These are phyloP conservation scores for Smutsia gigantea DNA, from an alignment of 2,797 vertebrate species.

Conservation along the genomic window DNA sequence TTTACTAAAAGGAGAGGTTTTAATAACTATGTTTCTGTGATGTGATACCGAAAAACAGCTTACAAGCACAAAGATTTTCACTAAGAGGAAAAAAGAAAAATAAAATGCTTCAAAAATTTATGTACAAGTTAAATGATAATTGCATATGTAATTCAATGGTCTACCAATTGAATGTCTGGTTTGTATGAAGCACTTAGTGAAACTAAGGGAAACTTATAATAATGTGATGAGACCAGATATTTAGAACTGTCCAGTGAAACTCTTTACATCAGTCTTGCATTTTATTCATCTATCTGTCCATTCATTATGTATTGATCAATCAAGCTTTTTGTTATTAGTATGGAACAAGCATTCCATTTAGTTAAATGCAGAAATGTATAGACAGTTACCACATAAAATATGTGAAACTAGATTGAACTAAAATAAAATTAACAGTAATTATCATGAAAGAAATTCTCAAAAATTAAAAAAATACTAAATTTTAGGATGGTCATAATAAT, in stretches of 20 bases:
- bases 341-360: neutral
- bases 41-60: neutral
- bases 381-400: neutral
- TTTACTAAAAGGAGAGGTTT: neutral
- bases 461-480: neutral
- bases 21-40: neutral
- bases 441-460: neutral
- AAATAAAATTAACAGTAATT: neutral
- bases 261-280: neutral
- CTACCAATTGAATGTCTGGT: neutral
- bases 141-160: neutral
- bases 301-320: neutral
- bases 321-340: neutral
- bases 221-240: neutral
- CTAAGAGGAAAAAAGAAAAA: neutral
- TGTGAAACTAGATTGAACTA: neutral
- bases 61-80: neutral
- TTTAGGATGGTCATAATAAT: neutral
- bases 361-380: neutral
- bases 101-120: conserved; percentile 4
- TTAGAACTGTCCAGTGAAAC: neutral
- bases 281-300: neutral
- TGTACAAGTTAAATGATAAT: neutral
- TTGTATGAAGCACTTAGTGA: neutral
- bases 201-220: neutral